Conservation (phyloP, 2,113 vertebrate species). For the Vulpes lagopus region DNA sequence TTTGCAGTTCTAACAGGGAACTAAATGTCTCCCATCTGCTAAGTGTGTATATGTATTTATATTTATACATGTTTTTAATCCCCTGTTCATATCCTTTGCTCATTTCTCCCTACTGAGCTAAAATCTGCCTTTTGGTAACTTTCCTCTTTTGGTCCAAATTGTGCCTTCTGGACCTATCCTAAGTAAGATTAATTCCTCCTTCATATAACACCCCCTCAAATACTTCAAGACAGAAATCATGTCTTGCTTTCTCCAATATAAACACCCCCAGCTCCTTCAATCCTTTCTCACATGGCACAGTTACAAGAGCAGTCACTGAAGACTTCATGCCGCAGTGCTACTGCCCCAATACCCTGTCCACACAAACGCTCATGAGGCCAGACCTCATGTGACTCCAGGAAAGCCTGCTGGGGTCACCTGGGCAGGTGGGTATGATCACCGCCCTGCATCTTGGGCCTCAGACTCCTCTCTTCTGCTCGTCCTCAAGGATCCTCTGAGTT, state of each 20-base stretch:
- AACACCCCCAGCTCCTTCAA: slow-evolving; percentile 45
- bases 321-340: neutral
- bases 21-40: neutral
- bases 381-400: rapidly evolving
- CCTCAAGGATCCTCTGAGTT: neutral
- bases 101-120: neutral
- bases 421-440: neutral
- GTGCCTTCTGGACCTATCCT: slow-evolving; percentile 50
- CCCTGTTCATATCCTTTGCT: neutral
- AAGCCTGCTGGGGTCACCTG: too few relatives aligned
- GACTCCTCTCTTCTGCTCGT: rapidly evolving
- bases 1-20: neutral
- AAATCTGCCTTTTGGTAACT: neutral
- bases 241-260: slow-evolving; percentile 67
- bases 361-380: rapidly evolving
- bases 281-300: neutral
- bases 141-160: neutral
- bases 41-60: neutral
- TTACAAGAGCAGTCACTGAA: neutral
- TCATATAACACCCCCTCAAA: slow-evolving; percentile 77
- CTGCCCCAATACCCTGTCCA: neutral
- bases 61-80: neutral
- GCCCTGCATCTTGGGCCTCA: neutral
- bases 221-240: slow-evolving; percentile 74
- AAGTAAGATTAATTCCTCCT: slow-evolving; percentile 30